phyloP scores from a whole-genome alignment of 2,113 vertebrate genomes.

The Nanorana parkeri region DNA sequence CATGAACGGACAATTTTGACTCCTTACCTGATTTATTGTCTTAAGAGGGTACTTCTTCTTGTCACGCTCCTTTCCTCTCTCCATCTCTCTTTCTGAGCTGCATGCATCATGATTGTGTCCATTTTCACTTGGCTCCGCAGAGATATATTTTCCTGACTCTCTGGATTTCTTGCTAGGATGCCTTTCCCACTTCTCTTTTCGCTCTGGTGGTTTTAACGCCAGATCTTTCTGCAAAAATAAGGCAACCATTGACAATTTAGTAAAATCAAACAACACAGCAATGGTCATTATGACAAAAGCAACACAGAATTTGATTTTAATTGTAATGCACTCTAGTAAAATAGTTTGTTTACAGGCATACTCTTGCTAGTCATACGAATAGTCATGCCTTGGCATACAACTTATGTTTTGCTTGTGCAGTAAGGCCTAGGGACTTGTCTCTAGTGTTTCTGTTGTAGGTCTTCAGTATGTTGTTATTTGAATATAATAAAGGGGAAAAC shows the following conservation, averaged over 20 bases:
- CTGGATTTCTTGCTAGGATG: constrained; percentile 83
- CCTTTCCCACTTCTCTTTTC: constrained; percentile 85
- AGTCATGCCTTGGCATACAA: background rate
- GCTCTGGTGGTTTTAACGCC: constrained; percentile 85
- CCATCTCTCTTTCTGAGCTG: constrained; percentile 80
- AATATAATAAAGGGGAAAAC: no score
- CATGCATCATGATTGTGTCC: constrained; percentile 81
- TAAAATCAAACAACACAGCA: background rate
- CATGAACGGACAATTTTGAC: background rate
- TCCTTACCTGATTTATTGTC: constrained; percentile 88
- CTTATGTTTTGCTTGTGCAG: background rate
- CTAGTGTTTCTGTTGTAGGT: no score
- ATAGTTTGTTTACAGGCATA: background rate
- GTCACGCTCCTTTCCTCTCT: constrained; percentile 84
- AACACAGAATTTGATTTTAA: background rate
- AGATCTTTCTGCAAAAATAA: constrained; percentile 80
- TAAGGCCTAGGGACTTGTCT: background rate
- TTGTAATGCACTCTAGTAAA: background rate
- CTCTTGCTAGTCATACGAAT: no score
- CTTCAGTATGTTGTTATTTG: no score
- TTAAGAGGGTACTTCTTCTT: constrained; percentile 91
- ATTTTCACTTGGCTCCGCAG: constrained; percentile 86
- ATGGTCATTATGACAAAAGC: background rate
- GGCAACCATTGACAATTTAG: background rate
- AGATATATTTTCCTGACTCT: constrained; percentile 83